A percentile compares a stretch with the other conserved stretches of the same genome.
phyloP scores from a whole-genome alignment of 1,140 invertebrate genomes.

The Ips nitidus region DNA sequence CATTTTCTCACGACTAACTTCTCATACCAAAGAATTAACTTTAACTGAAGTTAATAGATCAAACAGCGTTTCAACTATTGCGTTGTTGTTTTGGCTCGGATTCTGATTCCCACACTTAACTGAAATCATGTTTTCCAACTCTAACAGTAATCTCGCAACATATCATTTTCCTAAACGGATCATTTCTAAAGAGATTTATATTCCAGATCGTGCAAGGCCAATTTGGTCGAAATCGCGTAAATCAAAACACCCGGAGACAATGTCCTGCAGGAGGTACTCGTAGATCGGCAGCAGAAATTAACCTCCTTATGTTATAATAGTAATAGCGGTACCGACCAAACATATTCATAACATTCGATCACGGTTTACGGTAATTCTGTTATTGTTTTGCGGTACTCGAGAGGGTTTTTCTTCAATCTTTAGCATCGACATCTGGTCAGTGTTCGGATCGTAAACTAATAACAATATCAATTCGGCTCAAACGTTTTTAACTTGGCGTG shows the following conservation, averaged over 20 bases:
- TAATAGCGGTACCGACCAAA: slow-evolving; percentile 12
- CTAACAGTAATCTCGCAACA: not conserved
- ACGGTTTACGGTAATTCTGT: not conserved
- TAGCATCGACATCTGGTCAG: not conserved
- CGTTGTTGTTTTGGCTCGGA: too few relatives aligned
- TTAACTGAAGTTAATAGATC: too few relatives aligned
- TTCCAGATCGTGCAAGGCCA: slow-evolving; percentile 6
- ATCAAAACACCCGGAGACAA: not conserved
- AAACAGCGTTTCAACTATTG: too few relatives aligned
- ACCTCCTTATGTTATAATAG: slow-evolving; percentile 8
- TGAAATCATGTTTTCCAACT: too few relatives aligned
- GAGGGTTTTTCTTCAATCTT: not conserved
- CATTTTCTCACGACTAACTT: too few relatives aligned
- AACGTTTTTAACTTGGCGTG: not conserved
- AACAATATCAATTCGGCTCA: too few relatives aligned
- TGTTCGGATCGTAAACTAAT: too few relatives aligned
- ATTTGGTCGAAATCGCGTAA: slow-evolving; percentile 1
- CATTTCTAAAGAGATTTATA: not conserved
- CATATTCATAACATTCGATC: slow-evolving; percentile 2
- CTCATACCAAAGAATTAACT: too few relatives aligned
- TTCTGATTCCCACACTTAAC: too few relatives aligned
- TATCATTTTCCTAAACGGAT: slow-evolving; percentile 1
- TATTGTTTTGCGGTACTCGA: slow-evolving; percentile 11
- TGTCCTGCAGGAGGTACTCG: not conserved
- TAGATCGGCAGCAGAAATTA: not conserved